A percentile compares a stretch with the other conserved stretches of the same genome.
These are phyloP conservation scores for Eleutherodactylus coqui DNA, from an alignment of 2,797 vertebrate species.

Conservation along the genomic window DNA sequence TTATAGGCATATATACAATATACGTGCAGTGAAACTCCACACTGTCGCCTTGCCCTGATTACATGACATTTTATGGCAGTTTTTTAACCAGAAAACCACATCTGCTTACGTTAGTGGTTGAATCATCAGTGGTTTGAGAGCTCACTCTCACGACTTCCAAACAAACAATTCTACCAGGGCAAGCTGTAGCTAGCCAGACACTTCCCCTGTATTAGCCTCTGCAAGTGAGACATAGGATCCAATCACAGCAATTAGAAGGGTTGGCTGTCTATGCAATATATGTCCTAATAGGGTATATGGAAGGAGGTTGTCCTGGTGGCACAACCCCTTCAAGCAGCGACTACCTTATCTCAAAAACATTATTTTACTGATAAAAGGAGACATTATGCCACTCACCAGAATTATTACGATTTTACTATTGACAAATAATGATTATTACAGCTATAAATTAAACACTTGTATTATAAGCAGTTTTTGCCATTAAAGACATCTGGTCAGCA, in stretches of 20 bases:
- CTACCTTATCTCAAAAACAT: no score
- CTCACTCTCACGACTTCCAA: neutral
- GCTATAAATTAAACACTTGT: no score
- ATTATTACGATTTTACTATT: no score
- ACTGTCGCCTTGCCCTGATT: neutral
- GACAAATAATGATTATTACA: no score
- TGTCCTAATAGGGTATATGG: no score
- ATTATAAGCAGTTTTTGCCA: no score
- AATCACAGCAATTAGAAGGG: neutral
- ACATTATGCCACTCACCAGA: no score
- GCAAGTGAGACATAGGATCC: neutral
- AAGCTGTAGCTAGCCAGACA: neutral
- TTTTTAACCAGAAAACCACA: neutral
- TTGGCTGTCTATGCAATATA: no score
- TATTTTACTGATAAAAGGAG: no score
- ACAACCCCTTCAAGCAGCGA: neutral
- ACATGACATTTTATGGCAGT: conserved; percentile 1
- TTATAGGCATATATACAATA: conserved; percentile 31
- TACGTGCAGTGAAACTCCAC: conserved; percentile 21
- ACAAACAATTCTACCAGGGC: neutral
- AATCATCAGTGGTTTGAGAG: neutral
- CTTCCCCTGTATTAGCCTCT: neutral
- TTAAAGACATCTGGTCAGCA: no score
- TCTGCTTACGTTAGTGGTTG: no score
- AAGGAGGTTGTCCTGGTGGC: neutral